Conservation (phyloP, 2,113 vertebrate genomes). For the Oophaga pumilio region DNA sequence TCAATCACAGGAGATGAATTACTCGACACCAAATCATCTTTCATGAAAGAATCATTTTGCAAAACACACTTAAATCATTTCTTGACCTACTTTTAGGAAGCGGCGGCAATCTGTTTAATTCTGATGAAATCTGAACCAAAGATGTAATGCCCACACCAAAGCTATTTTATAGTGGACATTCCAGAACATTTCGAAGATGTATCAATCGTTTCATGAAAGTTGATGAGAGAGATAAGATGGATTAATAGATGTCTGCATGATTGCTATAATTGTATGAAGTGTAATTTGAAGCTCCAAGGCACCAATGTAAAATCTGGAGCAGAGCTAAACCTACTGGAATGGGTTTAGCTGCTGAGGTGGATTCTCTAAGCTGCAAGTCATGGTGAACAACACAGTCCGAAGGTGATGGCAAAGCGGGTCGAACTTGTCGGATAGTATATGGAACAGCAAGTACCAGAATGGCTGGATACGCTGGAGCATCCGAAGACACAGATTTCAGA, state of each 20-base stretch:
- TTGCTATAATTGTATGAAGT: background rate
- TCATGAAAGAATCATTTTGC: slow-evolving; percentile 25
- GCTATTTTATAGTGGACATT: background rate
- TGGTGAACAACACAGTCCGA: no score
- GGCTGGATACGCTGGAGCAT: no score
- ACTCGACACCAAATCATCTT: slow-evolving; percentile 46
- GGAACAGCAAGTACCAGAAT: no score
- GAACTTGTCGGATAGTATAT: no score
- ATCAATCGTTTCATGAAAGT: background rate
- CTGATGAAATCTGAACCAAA: slow-evolving; percentile 6
- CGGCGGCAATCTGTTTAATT: slow-evolving; percentile 8
- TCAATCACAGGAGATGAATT: slow-evolving; percentile 37
- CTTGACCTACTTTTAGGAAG: slow-evolving; percentile 41
- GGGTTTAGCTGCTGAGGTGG: no score
- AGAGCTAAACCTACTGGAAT: background rate
- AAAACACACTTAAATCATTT: slow-evolving; percentile 44
- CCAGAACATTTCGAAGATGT: background rate
- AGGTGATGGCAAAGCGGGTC: no score
- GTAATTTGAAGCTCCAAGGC: background rate
- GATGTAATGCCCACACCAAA: background rate
- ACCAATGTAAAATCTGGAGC: background rate
- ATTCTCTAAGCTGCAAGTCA: no score
- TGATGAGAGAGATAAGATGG: background rate
- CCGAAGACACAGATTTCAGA: no score
- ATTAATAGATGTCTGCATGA: background rate